Evolutionary conservation across 2,113 vertebrate species (phyloP), one percentile per base, ranked within the genome.

Genomic region (Hemicordylus capensis): DNA sequence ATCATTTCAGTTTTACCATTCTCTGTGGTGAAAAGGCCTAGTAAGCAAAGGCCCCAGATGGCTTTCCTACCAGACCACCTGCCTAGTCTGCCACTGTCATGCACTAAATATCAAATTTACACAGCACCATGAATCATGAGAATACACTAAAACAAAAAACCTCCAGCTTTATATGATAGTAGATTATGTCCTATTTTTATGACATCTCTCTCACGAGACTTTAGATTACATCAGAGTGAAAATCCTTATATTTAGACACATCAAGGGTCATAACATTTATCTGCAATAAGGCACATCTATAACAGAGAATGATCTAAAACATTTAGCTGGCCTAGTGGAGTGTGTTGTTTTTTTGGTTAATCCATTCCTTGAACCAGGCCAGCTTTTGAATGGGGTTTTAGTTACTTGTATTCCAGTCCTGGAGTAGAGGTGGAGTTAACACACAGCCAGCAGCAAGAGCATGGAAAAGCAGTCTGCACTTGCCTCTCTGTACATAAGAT

Each of bases 91-190:
- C 37, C n/a, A 20, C 22, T 56, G 48, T 54, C 66, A 81, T 70
- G n/a, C 34, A 70, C 75, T 44, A 59, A 70, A 77, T 56, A 85
- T 83, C 81, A 72, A 59, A 72, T 72, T 69, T 31, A 81, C 73
- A 46, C 51, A 83, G 44, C 22, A 19, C 64, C 48, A 34, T 44
- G 51, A 20, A 44, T 69, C 31, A 54, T 56, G 15, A 69, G 63
- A 76, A 58, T 58, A 34, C 0, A 58, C 28, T 63, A 61, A 69
- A 56, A 61, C 42, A n/a, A 58, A 20, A 4, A 66, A 64, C n/a
- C 39, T 56, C 14, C 46, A 44, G 34, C 26, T 84, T 84, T 67
- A 14, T 26, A 69, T 12, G 10, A 37, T 69, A n/a, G 26, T 58
- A 69, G 48, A 59, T 69, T 58, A 20, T 85, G 39, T 24, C 51